Conservation (phyloP, 2,113 vertebrate species). For the Dasyprocta punctata region DNA sequence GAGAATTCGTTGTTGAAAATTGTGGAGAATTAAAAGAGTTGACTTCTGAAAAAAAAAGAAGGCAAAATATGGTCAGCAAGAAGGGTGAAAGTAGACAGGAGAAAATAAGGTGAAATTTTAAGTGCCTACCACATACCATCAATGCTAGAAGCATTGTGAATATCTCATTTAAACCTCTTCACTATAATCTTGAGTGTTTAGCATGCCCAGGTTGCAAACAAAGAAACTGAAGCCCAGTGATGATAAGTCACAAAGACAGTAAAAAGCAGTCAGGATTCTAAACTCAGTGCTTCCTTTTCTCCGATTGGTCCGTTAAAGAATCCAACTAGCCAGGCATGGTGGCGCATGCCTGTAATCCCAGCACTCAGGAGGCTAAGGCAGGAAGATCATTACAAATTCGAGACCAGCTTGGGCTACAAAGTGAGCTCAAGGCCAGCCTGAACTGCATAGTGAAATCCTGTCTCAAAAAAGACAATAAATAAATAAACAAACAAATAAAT, state of each 20-base stretch:
- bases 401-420: no score
- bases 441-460: no score
- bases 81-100: neutral
- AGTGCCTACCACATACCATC: neutral
- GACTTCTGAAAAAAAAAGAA: neutral
- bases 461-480: no score
- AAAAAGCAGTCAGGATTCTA: neutral
- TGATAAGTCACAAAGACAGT: neutral
- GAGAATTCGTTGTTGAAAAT: slow-evolving; percentile 65
- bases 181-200: neutral
- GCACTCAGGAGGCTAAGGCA: no score
- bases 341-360: no score
- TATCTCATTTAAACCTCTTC: neutral
- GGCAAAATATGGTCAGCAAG: neutral
- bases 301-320: neutral
- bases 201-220: neutral
- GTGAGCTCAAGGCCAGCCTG: no score
- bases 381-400: no score
- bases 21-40: slow-evolving; percentile 58
- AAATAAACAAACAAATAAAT: no score
- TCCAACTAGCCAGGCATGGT: no score
- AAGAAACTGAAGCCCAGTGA: neutral
- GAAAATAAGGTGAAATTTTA: neutral
- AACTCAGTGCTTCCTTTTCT: neutral
- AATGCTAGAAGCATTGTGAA: neutral